A percentile compares a stretch with the other conserved stretches of the same genome.
phyloP scores from a whole-genome alignment of 92 coral and sea anemone genomes.

The Meandrina meandrites region DNA sequence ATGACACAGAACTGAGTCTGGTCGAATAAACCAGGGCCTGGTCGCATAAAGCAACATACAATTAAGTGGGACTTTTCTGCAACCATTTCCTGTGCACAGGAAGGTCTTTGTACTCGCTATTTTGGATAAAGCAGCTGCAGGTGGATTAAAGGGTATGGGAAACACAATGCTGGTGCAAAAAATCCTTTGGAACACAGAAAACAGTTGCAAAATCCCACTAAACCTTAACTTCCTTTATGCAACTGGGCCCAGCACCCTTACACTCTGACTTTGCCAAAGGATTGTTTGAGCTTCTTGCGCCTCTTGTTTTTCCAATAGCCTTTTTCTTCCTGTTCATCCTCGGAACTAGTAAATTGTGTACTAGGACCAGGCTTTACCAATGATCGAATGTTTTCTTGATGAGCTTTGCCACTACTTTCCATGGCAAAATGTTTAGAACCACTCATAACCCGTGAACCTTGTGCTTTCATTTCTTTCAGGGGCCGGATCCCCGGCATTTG shows the following conservation, averaged over 20 bases:
- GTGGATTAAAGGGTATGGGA: no score
- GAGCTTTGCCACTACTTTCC: background rate
- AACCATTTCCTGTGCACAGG: no score
- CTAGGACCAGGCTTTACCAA: slow-evolving; percentile 22
- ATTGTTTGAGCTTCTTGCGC: slow-evolving; percentile 3
- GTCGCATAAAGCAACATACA: no score
- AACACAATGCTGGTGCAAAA: no score
- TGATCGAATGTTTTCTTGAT: background rate
- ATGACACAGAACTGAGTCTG: background rate
- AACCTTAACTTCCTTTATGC: no score
- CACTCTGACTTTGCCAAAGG: background rate
- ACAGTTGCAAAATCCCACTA: no score
- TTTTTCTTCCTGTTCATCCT: slow-evolving; percentile 1
- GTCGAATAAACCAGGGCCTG: background rate
- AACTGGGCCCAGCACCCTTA: no score
- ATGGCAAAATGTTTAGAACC: background rate
- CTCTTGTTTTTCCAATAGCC: background rate
- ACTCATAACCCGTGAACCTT: background rate
- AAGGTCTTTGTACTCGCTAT: no score
- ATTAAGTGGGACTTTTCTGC: no score
- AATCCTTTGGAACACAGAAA: no score
- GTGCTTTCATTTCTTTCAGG: background rate
- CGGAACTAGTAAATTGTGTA: slow-evolving; percentile 11
- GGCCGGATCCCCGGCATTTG: background rate
- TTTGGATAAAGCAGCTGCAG: no score